These are phyloP conservation scores for Ichneumoninae sp. DNA, from an alignment of 2,888 invertebrate species.

Conservation along the genomic window DNA sequence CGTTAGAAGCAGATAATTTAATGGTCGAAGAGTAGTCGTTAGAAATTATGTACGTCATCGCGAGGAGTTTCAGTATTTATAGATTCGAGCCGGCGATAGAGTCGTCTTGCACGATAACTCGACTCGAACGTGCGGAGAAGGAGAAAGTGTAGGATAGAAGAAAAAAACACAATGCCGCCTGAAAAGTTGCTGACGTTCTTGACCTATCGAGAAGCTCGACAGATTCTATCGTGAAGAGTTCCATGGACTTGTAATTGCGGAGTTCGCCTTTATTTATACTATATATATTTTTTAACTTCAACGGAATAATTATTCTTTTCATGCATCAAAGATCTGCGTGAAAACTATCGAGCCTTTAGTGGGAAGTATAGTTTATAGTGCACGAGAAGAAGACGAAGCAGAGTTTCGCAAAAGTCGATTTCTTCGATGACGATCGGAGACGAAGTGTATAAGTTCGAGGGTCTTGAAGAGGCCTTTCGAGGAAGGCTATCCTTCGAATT, in stretches of 20 bases:
- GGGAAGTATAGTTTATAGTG: not conserved
- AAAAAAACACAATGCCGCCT: constrained; percentile 12
- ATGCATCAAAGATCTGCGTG: not conserved
- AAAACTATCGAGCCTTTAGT: not conserved
- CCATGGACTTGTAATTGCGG: not conserved
- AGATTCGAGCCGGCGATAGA: constrained; percentile 30
- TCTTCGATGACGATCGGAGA: constrained; percentile 40
- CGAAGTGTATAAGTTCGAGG: constrained; percentile 27
- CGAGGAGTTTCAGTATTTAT: constrained; percentile 10
- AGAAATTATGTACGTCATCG: constrained; percentile 2
- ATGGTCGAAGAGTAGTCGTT: not conserved
- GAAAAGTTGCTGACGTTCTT: constrained; percentile 49
- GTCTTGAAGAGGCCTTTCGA: constrained; percentile 56
- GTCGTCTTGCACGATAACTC: not conserved
- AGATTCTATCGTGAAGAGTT: constrained; percentile 20
- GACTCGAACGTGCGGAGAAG: constrained; percentile 4
- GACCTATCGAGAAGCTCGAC: constrained; percentile 47
- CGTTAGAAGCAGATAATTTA: not conserved
- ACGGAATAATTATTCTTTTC: not conserved
- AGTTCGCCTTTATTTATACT: not conserved
- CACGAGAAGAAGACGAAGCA: not conserved
- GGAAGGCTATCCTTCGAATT: constrained; percentile 70
- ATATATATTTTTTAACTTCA: constrained; percentile 8
- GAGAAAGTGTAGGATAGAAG: constrained; percentile 20
- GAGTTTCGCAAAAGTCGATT: constrained; percentile 33